Evolutionary conservation across 2,113 vertebrate genomes (phyloP).

Genomic region (Hippocampus zosterae): DNA sequence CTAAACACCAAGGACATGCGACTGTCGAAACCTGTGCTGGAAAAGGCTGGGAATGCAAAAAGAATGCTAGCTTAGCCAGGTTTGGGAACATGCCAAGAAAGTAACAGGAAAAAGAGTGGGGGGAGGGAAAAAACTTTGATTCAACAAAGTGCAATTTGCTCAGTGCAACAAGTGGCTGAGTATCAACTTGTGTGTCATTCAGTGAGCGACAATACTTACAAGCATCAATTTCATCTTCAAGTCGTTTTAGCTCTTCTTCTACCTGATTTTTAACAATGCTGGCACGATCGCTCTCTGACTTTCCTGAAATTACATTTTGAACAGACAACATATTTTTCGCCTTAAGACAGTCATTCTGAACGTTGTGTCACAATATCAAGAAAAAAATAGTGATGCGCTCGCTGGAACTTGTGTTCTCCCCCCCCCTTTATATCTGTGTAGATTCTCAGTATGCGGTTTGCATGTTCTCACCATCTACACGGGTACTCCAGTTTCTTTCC

Average conservation of each 20-base stretch:
- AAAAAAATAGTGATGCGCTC: too few relatives aligned
- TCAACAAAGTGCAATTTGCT: neutral
- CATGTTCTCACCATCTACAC: too few relatives aligned
- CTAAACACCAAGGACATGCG: conserved; percentile 85
- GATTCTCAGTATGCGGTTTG: too few relatives aligned
- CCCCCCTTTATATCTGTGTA: too few relatives aligned
- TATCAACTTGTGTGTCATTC: conserved; percentile 5
- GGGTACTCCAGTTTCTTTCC: too few relatives aligned
- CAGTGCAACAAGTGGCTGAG: neutral
- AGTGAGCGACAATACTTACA: conserved; percentile 64
- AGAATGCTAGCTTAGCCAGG: neutral
- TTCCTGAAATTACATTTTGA: conserved; percentile 24
- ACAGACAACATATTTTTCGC: neutral
- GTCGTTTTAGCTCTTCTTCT: conserved; percentile 79
- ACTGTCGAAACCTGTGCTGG: conserved; percentile 81
- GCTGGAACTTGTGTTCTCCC: too few relatives aligned
- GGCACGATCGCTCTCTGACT: conserved; percentile 67
- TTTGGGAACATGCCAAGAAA: neutral
- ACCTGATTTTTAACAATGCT: conserved; percentile 80
- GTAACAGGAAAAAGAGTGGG: neutral
- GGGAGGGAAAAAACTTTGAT: too few relatives aligned
- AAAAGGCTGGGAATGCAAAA: conserved; percentile 69
- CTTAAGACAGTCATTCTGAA: neutral
- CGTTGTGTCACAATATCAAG: too few relatives aligned
- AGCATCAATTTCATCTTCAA: conserved; percentile 85